Percentiles rank a stretch among this genome's conserved stretches.
Conservation (phyloP, 2,797 vertebrate genomes). For the Carduelis carduelis region DNA sequence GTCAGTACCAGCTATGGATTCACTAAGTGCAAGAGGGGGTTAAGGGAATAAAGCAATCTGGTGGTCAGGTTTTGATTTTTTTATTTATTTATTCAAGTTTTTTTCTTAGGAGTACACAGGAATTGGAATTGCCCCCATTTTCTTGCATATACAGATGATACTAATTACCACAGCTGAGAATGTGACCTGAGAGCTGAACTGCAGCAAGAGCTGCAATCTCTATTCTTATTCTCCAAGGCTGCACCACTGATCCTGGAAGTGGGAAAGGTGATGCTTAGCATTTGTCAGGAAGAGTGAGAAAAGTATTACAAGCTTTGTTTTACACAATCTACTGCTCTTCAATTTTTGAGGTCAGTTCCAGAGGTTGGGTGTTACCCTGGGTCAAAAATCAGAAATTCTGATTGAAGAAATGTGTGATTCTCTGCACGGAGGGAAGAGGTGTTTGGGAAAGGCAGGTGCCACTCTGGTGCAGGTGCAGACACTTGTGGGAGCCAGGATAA, state of each 20-base stretch:
- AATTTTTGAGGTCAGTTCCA: neutral
- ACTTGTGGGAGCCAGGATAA: neutral
- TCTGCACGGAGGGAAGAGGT: neutral
- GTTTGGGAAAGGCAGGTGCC: neutral
- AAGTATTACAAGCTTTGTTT: neutral
- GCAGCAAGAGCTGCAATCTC: neutral
- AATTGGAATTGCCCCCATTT: neutral
- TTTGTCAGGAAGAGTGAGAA: neutral
- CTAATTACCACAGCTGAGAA: neutral
- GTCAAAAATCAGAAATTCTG: neutral
- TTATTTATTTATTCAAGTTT: neutral
- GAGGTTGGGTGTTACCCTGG: neutral
- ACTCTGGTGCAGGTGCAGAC: fast-evolving
- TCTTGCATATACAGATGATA: neutral
- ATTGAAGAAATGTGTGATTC: neutral
- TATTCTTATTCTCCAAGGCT: neutral
- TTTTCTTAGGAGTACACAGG: neutral
- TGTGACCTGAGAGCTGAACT: neutral
- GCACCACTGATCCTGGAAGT: neutral
- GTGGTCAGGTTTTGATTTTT: neutral
- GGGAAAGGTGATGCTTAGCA: neutral
- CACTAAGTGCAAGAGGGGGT: neutral
- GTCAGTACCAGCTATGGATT: neutral
- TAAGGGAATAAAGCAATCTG: neutral
- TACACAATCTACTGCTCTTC: neutral